Base-by-base conservation (phyloP, 1,140 invertebrate species). In the Oncopodura yosiiana region DNA sequence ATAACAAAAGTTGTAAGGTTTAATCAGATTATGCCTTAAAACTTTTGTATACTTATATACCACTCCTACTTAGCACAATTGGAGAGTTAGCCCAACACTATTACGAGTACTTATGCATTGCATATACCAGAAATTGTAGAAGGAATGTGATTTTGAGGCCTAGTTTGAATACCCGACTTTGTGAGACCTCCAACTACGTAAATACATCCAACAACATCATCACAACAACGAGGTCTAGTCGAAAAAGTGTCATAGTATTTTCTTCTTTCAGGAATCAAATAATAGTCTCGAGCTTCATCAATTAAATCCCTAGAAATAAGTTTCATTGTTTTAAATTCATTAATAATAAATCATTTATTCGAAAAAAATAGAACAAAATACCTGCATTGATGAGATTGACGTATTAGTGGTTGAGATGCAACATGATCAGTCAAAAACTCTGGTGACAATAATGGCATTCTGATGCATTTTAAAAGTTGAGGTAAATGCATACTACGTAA, bases 141-240 rank as follows among this genome's bases (percentile, higher is more conserved):
- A 32, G 42, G 14, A 6, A 19, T 26, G 16, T 44, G 51, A 44
- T 34, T 45, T 24, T 44, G 29, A 36, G 27, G n/a, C 49, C 45
- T 43, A 46, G 63, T n/a, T n/a, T n/a, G n/a, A n/a, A n/a, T 68
- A 79, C 77, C 83, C 64, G 81, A 84, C 68, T 87, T 87, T 30
- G 86, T 87, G 11, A 91, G 70, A 5, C 87, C 87, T 14, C 88
- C 89, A 53, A 94, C 86, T 55, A 87, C 88, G 72, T 86, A 92
- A 57, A 94, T 89, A 62, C 87, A 78, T 1, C 87, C 88, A 54
- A 77, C 75, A 12, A 81, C 73, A 66, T 80, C 81, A 65, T 85
- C 83, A 65, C 83, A 84, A 59, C 80, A 81, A 29, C 88, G 73
- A 27, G 86, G 86, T 61, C 82, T 74, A 12, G 82, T 85, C 58